Base-by-base conservation (phyloP, 2,797 vertebrate genomes). In the Carduelis carduelis region DNA sequence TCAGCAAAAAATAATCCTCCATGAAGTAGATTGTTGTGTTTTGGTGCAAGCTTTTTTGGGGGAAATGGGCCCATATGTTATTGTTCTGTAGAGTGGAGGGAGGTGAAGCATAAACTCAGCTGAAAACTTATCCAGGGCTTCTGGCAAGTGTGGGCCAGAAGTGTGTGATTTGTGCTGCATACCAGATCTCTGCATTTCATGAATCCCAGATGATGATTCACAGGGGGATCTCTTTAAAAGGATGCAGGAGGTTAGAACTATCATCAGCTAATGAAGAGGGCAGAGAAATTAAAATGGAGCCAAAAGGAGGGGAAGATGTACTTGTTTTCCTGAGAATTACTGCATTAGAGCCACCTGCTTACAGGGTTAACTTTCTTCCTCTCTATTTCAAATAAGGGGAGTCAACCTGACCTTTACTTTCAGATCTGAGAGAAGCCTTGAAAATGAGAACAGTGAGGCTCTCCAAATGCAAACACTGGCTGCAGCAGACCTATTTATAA, bases 401-500 rank as follows among this genome's bases (percentile, higher is more conserved):
- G 94, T 96, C 93, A 95, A 56, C 53, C 76, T 66, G 46, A 83
- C 93, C 94, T 97, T 95, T 93, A 77, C 87, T 97, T 95, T 71
- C 35, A 90, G 83, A 91, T 90, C 95, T 77, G 66, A 96, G 91
- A 88, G 68, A 68, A 96, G 91, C 89, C 88, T 96, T 96, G 96
- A 97, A 96, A 93, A 94, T 2, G 49, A 86, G 81, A 94, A 63
- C 86, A 79, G 90, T 35, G 90, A 93, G 68, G 88, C 53, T 26
- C 41, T 91, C 95, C 92, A 95, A 95, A 97, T 41, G 78, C 91
- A 96, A 96, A 93, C 78, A 55, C 89, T 96, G 89, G 83, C 91
- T 88, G 28, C 60, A 81, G 74, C 16, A 93, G 56, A 82, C 92
- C 84, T 96, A 91, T 97, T 97, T 97, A 96, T 96, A 96, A 96